Conservation (phyloP, 1,140 invertebrate species). For the Mizuhopecten yessoensis region DNA sequence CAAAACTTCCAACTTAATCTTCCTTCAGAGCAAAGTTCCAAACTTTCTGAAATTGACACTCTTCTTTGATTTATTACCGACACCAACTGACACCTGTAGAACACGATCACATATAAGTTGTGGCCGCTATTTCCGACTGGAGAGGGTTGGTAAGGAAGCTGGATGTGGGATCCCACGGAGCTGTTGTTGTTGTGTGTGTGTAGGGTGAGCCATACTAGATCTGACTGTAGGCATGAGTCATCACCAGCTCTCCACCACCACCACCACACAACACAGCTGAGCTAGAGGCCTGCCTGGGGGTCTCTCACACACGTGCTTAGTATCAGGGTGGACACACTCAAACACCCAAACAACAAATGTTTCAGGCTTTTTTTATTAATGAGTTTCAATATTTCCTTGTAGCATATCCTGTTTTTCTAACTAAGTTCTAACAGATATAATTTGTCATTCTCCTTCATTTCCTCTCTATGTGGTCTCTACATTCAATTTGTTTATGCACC, state of each 20-base stretch:
- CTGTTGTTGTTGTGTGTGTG: constrained; percentile 32
- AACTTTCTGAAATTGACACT: neutral
- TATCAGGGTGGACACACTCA: neutral
- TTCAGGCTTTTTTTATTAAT: neutral
- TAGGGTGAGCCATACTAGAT: constrained; percentile 32
- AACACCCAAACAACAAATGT: neutral
- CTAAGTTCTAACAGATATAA: no score
- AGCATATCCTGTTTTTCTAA: no score
- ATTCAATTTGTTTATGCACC: neutral
- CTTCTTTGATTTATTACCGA: neutral
- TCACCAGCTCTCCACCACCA: neutral
- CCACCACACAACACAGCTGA: constrained; percentile 19
- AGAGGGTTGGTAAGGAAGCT: neutral
- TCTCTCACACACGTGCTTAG: neutral
- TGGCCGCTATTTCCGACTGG: constrained; percentile 20
- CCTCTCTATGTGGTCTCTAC: neutral
- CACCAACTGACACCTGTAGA: neutral
- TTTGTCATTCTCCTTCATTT: neutral
- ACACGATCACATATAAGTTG: neutral
- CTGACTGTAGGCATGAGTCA: neutral
- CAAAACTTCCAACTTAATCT: neutral
- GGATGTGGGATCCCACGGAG: neutral
- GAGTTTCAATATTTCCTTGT: neutral
- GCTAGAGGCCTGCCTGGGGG: constrained; percentile 9
- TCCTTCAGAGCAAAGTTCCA: neutral